Percentiles rank a stretch among this genome's conserved stretches.
These are phyloP conservation scores for Charadrius vociferus DNA, from an alignment of 2,113 vertebrate genomes.

Conservation along the genomic window DNA sequence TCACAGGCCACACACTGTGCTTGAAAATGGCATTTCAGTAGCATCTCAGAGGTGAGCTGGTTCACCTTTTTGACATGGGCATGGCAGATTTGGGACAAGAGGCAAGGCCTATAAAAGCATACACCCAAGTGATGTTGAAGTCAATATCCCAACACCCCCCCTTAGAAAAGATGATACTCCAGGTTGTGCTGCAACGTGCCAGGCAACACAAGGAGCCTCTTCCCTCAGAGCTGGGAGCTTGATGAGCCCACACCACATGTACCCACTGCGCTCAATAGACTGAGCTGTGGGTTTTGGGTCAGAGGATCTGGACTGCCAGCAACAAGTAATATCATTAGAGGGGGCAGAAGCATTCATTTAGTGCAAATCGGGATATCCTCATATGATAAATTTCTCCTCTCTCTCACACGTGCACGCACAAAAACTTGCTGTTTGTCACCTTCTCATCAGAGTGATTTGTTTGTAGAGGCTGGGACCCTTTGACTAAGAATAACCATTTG, in stretches of 20 bases:
- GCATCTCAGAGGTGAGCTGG: not conserved
- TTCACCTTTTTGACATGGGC: not conserved
- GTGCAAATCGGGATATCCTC: not conserved
- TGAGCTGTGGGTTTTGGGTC: not conserved
- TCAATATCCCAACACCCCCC: not conserved
- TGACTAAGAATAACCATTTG: not conserved
- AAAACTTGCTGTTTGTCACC: not conserved
- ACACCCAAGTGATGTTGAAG: not conserved
- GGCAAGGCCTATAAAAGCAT: not conserved
- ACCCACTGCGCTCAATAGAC: not conserved
- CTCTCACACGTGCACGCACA: not conserved
- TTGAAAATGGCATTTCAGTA: not conserved
- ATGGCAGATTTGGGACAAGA: not conserved
- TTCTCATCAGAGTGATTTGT: not conserved
- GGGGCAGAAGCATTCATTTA: not conserved
- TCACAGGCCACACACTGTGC: not conserved
- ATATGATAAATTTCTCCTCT: not conserved
- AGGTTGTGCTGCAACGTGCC: rapidly evolving
- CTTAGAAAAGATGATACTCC: not conserved
- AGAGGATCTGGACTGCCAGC: not conserved
- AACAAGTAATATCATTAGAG: not conserved
- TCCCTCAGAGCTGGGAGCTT: not conserved
- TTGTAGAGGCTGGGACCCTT: not conserved
- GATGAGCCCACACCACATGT: rapidly evolving
- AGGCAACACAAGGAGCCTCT: not conserved